These are phyloP conservation scores for Caradrina kadenii DNA, from an alignment of 2,888 invertebrate species.

Conservation along the genomic window DNA sequence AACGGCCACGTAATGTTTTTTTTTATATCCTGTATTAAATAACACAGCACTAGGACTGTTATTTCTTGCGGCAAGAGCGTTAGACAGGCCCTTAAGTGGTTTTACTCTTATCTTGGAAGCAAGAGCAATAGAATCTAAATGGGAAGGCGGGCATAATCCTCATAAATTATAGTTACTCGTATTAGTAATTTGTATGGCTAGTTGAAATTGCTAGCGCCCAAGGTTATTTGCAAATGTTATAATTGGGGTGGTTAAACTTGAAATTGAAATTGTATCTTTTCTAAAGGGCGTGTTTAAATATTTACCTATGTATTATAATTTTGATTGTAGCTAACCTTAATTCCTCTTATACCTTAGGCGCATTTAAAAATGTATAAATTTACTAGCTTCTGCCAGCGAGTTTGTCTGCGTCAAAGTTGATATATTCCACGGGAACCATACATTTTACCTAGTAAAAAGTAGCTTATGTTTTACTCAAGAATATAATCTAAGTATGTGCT, in stretches of 20 bases:
- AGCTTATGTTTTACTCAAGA: too few species aligned
- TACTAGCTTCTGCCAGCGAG: too few species aligned
- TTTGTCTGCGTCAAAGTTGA: too few species aligned
- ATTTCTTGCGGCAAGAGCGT: background rate
- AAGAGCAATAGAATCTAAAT: conserved; percentile 41
- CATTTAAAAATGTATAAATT: too few species aligned
- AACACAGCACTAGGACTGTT: background rate
- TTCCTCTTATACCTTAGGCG: too few species aligned
- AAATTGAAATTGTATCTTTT: background rate
- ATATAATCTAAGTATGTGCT: too few species aligned
- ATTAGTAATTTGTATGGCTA: conserved; percentile 27
- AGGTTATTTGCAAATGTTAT: conserved; percentile 15
- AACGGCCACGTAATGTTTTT: too few species aligned
- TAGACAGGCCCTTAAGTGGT: conserved; percentile 33
- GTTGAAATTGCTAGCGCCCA: conserved; percentile 8
- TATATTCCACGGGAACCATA: too few species aligned
- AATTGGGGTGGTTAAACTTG: background rate
- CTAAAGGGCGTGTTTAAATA: background rate
- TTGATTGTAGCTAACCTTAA: too few species aligned
- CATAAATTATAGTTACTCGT: conserved; percentile 42
- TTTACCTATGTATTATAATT: too few species aligned
- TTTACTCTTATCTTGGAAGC: conserved; percentile 42
- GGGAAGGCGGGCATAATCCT: conserved; percentile 32
- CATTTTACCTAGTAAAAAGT: too few species aligned
- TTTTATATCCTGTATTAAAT: background rate